A percentile compares a stretch with the other conserved stretches of the same genome.
Conservation (phyloP, 2,797 vertebrate genomes). For the Gallinago nigripennis region DNA sequence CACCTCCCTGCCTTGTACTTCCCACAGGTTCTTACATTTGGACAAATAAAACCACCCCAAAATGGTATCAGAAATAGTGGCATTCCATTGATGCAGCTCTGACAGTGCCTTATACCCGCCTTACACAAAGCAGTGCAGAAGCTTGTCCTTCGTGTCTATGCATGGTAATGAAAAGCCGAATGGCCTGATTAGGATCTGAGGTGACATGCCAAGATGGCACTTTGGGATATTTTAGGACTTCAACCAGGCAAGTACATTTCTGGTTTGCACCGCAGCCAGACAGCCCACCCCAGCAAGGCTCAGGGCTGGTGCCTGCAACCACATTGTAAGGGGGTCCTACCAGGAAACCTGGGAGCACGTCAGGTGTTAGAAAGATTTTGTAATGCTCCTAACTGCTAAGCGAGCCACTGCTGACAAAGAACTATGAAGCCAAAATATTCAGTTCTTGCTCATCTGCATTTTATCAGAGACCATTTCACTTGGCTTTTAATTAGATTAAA, state of each 20-base stretch:
- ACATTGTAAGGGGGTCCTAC: neutral
- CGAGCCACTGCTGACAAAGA: neutral
- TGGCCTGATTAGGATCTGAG: neutral
- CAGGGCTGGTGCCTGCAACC: neutral
- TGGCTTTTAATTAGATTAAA: neutral
- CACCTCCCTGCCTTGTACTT: neutral
- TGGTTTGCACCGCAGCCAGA: neutral
- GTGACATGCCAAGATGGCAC: neutral
- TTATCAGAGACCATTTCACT: neutral
- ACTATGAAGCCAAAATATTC: neutral
- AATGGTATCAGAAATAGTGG: rapidly evolving
- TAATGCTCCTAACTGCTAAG: neutral
- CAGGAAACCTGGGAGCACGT: neutral
- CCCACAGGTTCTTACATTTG: neutral
- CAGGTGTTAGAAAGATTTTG: neutral
- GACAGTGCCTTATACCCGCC: neutral
- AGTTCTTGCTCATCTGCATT: neutral
- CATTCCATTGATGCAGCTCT: neutral
- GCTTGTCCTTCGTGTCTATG: neutral
- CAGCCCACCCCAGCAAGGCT: neutral
- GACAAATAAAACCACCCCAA: neutral
- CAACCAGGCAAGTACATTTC: neutral
- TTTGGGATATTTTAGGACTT: neutral
- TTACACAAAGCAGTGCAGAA: neutral
- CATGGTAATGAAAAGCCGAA: neutral